Evolutionary conservation across 1,140 invertebrate genomes (phyloP), one percentile per base, ranked within the genome.

Genomic region (Drosophila ananassae): DNA sequence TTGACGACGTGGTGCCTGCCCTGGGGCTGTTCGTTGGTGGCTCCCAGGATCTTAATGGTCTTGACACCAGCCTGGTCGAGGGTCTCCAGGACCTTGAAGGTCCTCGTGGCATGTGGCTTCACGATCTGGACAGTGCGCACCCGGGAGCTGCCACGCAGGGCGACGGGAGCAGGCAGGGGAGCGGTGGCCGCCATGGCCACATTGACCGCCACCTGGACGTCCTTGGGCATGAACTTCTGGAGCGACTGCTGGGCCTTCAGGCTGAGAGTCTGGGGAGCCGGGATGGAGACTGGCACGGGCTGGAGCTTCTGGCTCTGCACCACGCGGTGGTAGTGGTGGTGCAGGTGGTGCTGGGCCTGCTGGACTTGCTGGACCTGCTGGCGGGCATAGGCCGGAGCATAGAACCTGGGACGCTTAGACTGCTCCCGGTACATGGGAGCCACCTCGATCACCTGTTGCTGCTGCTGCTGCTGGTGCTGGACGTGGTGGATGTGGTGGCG

Each of bases 101-200:
- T 90, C 3, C 89, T 71, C n/a, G 78, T 68, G 0, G 59, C 62
- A 34, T 79, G 61, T 0, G 79, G 60, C 44, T 90, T 90, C 0
- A 90, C 79, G 25, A 90, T 90, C 62, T 90, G 89, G 0, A 90
- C 89, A 2, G 80, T 90, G 22, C 89, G 89, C 24, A 90, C 73
- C 0, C 77, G 66, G 22, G 76, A 89, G 28, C 63, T 87, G 71
- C 66, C 80, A 17, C 63, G 66, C 17, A 39, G 59, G 1, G 60
- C 8, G 6, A 25, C 3, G 0, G 75, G 68, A 7, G 60, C 32
- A 0, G 60, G n/a, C 9, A 71, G 56, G 0, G 82, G 73, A 0
- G 73, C 82, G 0, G 87, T 82, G n/a, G 84, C 84, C 2, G 73
- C 82, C 28, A 87, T 82, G n/a, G 84, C 84, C 17, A 89, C 80